Base-by-base conservation (phyloP, 2,888 invertebrate genomes). In the Xylota segnis region DNA sequence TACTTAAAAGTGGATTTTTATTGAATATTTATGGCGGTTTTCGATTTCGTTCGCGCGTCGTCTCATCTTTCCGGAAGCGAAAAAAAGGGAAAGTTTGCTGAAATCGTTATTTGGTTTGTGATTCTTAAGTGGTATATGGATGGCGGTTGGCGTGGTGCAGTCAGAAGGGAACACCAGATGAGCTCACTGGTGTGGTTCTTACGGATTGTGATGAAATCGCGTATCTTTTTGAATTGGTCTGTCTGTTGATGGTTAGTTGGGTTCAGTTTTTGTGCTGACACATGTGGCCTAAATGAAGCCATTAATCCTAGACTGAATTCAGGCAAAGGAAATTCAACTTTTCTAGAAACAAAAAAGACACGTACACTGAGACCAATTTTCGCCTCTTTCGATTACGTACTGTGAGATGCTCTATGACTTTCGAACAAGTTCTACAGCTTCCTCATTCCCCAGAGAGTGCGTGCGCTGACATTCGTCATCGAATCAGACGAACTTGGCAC, bases 11-110 rank as follows among this genome's bases (percentile, higher is more conserved):
- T 52, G 58, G 16, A 50, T 40, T 72, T 77, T 83, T 52, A 72
- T 72, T 83, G 45, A 77, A 77, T 83, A 83, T 83, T 77, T 83
- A 78, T 78, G 61, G 40, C n/a, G 40, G 65, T 45, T 72, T 77
- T 66, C 14, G 61, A 32, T 68, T 83, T 83, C 47, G 12, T 77
- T 68, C 50, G 61, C n/a, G 23, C 16, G 32, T 2, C 5, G 4
- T 45, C 27, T 27, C 59, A 61, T 83, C 56, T 74, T 77, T 74
- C 78, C 83, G 83, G 78, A 83, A 83, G 50, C 77, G 18, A 37
- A 59, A 47, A 75, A 76, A 83, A 78, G 72, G 77, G 83, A 83
- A 83, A 83, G 83, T 78, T 83, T 16, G 14, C 58, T 16, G 45
- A 65, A 43, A 5, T 56, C 2, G 14, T 34, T 29, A 32, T 43